Base-by-base conservation (phyloP, 2,888 invertebrate genomes). In the Gasteruption jaculator region DNA sequence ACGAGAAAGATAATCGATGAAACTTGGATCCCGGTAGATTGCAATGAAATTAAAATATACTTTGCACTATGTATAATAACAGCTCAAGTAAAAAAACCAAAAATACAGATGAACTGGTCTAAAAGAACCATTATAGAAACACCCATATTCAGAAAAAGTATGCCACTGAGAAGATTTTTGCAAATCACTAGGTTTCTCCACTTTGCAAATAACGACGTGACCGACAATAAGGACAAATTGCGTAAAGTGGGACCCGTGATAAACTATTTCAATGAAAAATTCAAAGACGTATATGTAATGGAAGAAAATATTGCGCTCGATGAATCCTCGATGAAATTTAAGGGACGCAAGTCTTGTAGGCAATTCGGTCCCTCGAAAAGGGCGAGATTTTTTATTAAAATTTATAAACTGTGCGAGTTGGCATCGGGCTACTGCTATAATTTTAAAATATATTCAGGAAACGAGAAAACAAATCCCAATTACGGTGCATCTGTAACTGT, bases 301-400 rank as follows among this genome's bases (percentile, higher is more conserved):
- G 29, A 48, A 41, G 35, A 48, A 24, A 32, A 46, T 20, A 38
- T 44, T 25, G 25, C 44, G 15, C 33, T 53, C 27, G 54, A 58
- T 34, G 42, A 48, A 15, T 48, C 45, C 25, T 40, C 45, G 11
- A 42, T 42, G 42, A 14, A 32, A 42, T 41, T 42, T 44, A 45
- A 42, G 12, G 48, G 42, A 11, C 39, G 39, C 21, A 29, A 44
- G 18, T 12, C n/a, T 8, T 45, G 42, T 18, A 44, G 48, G 4
- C 61, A 60, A 45, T 59, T 53, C 35, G 58, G 56, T 25, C 53
- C 56, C 5, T 50, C 41, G 11, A 45, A 48, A 48, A 37, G 40
- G 43, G 48, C 40, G 22, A 42, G 41, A 30, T 43, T 45, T 45
- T 43, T 40, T 1, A 14, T 41, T 29, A 48, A 48, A 43, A 41